Percentiles rank a stretch among this genome's conserved stretches.
Evolutionary conservation across 2,797 vertebrate genomes (phyloP).

Genomic region (Myotis planiceps): DNA sequence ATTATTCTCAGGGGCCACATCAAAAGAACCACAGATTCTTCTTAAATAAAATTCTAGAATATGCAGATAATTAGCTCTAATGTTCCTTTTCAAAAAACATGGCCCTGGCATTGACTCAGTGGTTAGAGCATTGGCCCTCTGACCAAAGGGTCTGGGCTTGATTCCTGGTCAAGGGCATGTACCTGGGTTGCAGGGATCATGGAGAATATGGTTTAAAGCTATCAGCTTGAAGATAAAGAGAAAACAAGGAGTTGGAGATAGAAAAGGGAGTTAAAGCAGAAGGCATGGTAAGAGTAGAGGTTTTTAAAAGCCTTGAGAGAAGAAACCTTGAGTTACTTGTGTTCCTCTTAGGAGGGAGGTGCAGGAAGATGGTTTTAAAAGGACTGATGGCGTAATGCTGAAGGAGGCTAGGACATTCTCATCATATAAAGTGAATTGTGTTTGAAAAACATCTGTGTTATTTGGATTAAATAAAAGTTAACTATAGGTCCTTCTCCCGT

Average conservation of each 20-base stretch:
- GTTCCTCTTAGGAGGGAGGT: background rate
- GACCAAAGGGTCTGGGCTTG: background rate
- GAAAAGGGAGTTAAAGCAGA: conserved; percentile 7
- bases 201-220: conserved; percentile 12
- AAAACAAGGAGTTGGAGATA: conserved; percentile 6
- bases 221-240: background rate
- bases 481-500: background rate
- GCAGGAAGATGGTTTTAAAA: background rate
- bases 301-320: background rate
- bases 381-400: background rate
- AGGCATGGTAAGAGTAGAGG: background rate
- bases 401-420: background rate
- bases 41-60: conserved; percentile 40
- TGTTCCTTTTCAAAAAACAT: background rate
- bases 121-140: background rate
- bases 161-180: background rate
- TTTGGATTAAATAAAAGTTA: conserved; percentile 45
- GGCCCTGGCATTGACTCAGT: background rate
- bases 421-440: background rate
- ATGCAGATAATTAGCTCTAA: conserved; percentile 6
- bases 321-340: background rate
- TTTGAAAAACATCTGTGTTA: conserved; percentile 11
- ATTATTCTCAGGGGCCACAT: conserved; percentile 5
- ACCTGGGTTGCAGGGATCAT: background rate
- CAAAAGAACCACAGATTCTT: background rate